Evolutionary conservation across 2,113 vertebrate species (phyloP).

Genomic region (Philantomba maxwellii): DNA sequence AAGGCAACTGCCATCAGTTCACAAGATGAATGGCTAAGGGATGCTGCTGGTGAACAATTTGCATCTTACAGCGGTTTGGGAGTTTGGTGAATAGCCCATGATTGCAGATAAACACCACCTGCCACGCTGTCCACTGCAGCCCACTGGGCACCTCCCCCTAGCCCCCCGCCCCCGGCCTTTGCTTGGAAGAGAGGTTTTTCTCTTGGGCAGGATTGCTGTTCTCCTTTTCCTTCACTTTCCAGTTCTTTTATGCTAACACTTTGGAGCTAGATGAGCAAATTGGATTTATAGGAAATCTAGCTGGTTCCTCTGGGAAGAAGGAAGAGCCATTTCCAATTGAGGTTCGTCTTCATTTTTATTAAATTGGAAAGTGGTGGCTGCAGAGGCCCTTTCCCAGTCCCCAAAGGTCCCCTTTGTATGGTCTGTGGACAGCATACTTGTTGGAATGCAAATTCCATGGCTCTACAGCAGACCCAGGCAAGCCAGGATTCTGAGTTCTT

Average conservation of each 20-base stretch:
- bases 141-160: too few species aligned
- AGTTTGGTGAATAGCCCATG: constrained; percentile 62
- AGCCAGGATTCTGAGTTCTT: background rate
- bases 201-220: background rate
- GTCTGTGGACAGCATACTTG: background rate
- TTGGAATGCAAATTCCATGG: background rate
- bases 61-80: constrained; percentile 49
- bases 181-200: background rate
- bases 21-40: constrained; percentile 34
- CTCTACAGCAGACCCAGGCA: background rate
- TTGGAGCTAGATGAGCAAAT: background rate
- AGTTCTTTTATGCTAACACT: constrained; percentile 27
- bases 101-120: constrained; percentile 68
- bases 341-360: background rate
- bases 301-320: constrained; percentile 16
- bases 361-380: background rate
- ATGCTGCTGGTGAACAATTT: constrained; percentile 50
- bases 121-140: too few species aligned
- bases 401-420: background rate
- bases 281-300: constrained; percentile 13
- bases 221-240: background rate
- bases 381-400: background rate
- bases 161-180: too few species aligned
- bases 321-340: background rate
- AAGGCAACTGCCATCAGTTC: background rate